phyloP scores from a whole-genome alignment of 2,113 vertebrate genomes.

The Tiliqua scincoides region DNA sequence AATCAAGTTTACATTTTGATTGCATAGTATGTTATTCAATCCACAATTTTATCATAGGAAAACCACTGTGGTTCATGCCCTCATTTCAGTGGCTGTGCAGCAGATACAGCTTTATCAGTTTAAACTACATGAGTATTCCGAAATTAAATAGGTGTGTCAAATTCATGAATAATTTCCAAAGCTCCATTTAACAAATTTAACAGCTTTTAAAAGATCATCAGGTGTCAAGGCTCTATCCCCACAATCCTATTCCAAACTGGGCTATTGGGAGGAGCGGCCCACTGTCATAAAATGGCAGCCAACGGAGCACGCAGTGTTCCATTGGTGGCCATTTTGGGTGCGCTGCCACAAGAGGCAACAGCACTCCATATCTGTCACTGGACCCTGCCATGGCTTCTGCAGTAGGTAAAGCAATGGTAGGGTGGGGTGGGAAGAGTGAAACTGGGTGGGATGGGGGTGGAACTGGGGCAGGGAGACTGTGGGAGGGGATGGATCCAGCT shows the following conservation, averaged over 20 bases:
- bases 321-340: not conserved
- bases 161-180: not conserved
- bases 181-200: not conserved
- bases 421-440: too few species aligned
- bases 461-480: too few species aligned
- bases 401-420: too few species aligned
- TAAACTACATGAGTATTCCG: conserved; percentile 53
- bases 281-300: too few species aligned
- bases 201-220: not conserved
- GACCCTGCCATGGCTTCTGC: too few species aligned
- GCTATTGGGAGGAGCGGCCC: too few species aligned
- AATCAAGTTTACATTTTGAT: not conserved
- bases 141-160: not conserved
- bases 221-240: not conserved
- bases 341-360: too few species aligned
- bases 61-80: conserved; percentile 18
- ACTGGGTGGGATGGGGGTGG: too few species aligned
- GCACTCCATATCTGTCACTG: too few species aligned
- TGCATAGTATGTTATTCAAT: not conserved
- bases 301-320: too few species aligned
- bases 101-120: conserved; percentile 50
- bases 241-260: not conserved
- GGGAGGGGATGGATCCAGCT: too few species aligned
- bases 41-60: conserved; percentile 53
- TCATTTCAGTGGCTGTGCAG: conserved; percentile 23